phyloP scores from a whole-genome alignment of 92 coral and sea anemone genomes.

The Porites evermanni region DNA sequence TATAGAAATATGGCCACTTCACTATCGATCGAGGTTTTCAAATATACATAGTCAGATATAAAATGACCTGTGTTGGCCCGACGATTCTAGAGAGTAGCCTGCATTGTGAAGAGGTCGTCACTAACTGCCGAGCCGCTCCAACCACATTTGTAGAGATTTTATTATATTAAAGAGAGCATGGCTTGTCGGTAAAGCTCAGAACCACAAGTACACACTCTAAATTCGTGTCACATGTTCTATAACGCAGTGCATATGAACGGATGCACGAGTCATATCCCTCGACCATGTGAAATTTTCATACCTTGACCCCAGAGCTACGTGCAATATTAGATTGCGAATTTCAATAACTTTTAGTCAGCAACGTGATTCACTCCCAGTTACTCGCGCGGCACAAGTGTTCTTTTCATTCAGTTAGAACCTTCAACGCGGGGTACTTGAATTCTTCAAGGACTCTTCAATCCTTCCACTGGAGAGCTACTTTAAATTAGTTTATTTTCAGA shows the following conservation, averaged over 20 bases:
- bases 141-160: too few species aligned
- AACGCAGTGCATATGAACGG: background rate
- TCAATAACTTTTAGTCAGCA: background rate
- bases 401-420: background rate
- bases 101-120: too few species aligned
- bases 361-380: background rate
- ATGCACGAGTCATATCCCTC: background rate
- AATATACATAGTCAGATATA: too few species aligned
- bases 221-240: background rate
- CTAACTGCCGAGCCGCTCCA: too few species aligned
- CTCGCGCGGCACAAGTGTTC: background rate
- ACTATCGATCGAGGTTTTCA: too few species aligned
- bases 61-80: too few species aligned
- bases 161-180: too few species aligned
- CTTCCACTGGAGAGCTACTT: constrained; percentile 1
- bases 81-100: too few species aligned
- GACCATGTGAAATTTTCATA: background rate
- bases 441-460: background rate
- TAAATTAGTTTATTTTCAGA: constrained; percentile 17
- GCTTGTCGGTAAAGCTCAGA: background rate
- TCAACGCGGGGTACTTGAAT: background rate
- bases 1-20: too few species aligned
- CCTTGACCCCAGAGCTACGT: background rate
- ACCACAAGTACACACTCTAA: background rate
- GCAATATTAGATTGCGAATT: background rate